Evolutionary conservation across 1,140 invertebrate genomes (phyloP), one percentile per base, ranked within the genome.

Genomic region (Drosophila insularis): DNA sequence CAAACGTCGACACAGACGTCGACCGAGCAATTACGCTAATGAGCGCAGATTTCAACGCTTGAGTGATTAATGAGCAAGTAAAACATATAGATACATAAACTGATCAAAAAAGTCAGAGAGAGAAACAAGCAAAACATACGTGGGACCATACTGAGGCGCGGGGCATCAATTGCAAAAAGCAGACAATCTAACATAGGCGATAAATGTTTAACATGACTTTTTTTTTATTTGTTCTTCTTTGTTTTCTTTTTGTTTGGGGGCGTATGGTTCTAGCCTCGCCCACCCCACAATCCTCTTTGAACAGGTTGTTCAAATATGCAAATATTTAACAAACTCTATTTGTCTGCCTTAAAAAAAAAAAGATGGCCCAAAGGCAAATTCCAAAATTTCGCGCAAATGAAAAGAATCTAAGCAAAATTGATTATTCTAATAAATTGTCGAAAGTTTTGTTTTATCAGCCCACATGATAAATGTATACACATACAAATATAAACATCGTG

Each of bases 21-120:
- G 64, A 63, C 76, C 54, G 79, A 74, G 84, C 82, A 87, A 82
- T 86, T 87, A 86, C 82, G 17, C 43, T 50, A 50, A 50, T 50
- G 43, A 50, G 84, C 70, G 84, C 65, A 71, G 62, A 80, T 78
- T 89, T 87, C 87, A 87, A 87, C 82, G 76, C 81, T 81, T 78
- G 68, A 77, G 75, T 90, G 81, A 90, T 90, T 90, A 90, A 90
- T 90, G 81, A 90, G 81, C 76, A 71, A 60, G 71, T 71, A 53
- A 74, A 89, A 89, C 59, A 74, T 71, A 80, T 78, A 79, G 43
- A 74, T 82, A 87, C 54, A 74, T 71, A 80, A 80, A 79, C 74
- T 84, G 77, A 87, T 82, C 75, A 75, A 63, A 63, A 27, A 27
- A 27, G 23, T 23, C 1, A 21, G 21, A 64, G 23, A 60, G 31